Percentiles rank a stretch among this genome's conserved stretches.
Conservation (phyloP, 2,797 vertebrate genomes). For the Petrocephalus schoutedeni region DNA sequence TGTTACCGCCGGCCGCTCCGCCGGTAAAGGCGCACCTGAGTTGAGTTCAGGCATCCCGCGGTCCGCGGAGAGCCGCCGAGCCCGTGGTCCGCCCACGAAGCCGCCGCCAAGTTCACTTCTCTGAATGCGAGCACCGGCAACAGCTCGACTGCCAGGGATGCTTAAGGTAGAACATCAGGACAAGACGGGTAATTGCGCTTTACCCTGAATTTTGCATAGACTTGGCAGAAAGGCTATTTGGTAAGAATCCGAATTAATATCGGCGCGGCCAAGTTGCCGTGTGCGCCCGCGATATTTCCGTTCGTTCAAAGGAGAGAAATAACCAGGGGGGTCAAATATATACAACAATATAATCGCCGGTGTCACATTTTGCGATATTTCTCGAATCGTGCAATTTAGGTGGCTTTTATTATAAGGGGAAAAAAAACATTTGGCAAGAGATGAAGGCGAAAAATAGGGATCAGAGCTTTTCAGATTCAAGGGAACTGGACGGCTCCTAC, state of each 20-base stretch:
- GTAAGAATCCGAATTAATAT: background rate
- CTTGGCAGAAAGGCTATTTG: background rate
- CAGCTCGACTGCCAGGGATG: background rate
- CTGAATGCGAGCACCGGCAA: background rate
- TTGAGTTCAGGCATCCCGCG: background rate
- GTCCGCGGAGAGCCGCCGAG: background rate
- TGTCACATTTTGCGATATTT: background rate
- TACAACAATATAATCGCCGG: background rate
- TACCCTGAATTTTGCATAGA: background rate
- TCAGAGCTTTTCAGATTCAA: slow-evolving; percentile 86
- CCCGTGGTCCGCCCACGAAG: slow-evolving; percentile 2
- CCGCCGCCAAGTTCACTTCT: slow-evolving; percentile 2
- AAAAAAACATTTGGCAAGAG: slow-evolving; percentile 32
- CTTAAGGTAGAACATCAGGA: background rate
- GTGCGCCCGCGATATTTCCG: background rate
- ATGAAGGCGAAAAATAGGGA: slow-evolving; percentile 89
- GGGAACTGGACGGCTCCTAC: slow-evolving; percentile 91
- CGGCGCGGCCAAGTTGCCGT: background rate
- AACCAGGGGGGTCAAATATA: background rate
- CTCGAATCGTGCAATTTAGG: background rate
- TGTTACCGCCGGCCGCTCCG: background rate
- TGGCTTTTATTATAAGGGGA: background rate
- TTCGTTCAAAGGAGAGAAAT: background rate
- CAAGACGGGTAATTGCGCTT: background rate
- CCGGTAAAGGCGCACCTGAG: background rate